Base-by-base conservation (phyloP, 1,140 invertebrate species). In the Agrypnia vestita region DNA sequence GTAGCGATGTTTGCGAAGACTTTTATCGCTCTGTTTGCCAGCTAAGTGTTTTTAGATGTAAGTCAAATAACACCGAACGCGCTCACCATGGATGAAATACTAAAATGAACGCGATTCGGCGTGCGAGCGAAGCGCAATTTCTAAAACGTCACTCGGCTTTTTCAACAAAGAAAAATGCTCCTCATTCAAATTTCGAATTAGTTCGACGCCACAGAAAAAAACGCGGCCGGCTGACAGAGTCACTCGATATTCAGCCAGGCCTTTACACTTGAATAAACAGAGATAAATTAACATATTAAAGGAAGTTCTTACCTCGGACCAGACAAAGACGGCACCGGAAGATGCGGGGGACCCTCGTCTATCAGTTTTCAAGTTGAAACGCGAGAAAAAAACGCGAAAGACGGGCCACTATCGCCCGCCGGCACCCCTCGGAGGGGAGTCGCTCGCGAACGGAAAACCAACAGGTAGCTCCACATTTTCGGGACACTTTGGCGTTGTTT, bases 241-340 rank as follows among this genome's bases (percentile, higher is more conserved):
- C 8, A 7, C n/a, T 3, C 7, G 12, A 19, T 59, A 59, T 59
- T 21, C 17, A 59, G 8, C 13, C 17, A 19, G 13, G 15, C 55
- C 9, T 21, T 3, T 0, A 59, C 55, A 59, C 15, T 9, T 59
- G 55, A 17, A 59, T 59, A 59, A 59, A 59, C 21, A 59, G 55
- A 59, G 8, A 13, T 15, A 51, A 59, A 59, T 59, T 59, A 59
- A 15, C 55, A 59, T 59, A 59, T 59, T 59, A 59, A 59, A 59
- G 55, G 55, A 59, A 59, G 55, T 59, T 19, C 15, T 59, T 59
- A 59, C 55, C 55, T 59, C 55, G 12, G 55, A 13, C 15, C 53
- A 56, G 55, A 59, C 55, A 59, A 59, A 59, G 55, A 19, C 55
- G n/a, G 55, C 55, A 59, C 55, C 55, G 55, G 55, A 59, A 59